These are phyloP conservation scores for Desmodus rotundus DNA, from an alignment of 2,113 vertebrate genomes.

Conservation along the genomic window DNA sequence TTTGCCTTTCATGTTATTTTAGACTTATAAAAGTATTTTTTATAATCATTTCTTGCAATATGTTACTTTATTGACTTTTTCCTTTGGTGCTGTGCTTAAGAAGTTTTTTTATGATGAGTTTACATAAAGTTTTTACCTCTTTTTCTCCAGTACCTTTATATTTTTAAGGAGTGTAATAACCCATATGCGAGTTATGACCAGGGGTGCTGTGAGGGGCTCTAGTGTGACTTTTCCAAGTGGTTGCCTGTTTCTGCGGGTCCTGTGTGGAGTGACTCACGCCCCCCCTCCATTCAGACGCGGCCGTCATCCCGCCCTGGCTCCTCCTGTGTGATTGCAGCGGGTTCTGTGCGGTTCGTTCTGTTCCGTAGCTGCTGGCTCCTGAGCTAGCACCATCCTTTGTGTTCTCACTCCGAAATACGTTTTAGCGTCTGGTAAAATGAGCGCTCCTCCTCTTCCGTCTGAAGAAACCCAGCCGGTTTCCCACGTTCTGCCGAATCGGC, in stretches of 20 bases:
- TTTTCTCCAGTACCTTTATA: slow-evolving; percentile 21
- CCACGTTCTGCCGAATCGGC: background rate
- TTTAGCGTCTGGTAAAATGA: background rate
- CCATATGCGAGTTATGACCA: background rate
- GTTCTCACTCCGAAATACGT: background rate
- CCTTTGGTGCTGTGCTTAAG: slow-evolving; percentile 22
- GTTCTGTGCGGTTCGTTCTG: background rate
- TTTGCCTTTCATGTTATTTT: background rate
- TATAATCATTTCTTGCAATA: background rate
- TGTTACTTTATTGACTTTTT: slow-evolving; percentile 37
- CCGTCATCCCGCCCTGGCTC: too few species aligned
- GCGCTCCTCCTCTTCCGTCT: background rate
- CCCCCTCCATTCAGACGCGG: too few species aligned
- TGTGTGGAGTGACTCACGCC: too few species aligned
- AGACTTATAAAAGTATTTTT: background rate
- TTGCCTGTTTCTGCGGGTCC: too few species aligned
- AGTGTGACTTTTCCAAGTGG: slow-evolving; percentile 31
- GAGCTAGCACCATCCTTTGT: background rate
- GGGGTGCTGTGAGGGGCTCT: background rate
- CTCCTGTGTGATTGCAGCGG: too few species aligned
- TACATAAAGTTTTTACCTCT: slow-evolving; percentile 30
- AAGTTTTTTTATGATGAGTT: slow-evolving; percentile 4
- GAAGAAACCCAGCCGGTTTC: background rate
- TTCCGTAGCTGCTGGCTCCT: background rate
- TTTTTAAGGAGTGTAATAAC: background rate